Evolutionary conservation across 2,797 vertebrate genomes (phyloP), one percentile per base, ranked within the genome.

Genomic region (Carcharodon carcharias): DNA sequence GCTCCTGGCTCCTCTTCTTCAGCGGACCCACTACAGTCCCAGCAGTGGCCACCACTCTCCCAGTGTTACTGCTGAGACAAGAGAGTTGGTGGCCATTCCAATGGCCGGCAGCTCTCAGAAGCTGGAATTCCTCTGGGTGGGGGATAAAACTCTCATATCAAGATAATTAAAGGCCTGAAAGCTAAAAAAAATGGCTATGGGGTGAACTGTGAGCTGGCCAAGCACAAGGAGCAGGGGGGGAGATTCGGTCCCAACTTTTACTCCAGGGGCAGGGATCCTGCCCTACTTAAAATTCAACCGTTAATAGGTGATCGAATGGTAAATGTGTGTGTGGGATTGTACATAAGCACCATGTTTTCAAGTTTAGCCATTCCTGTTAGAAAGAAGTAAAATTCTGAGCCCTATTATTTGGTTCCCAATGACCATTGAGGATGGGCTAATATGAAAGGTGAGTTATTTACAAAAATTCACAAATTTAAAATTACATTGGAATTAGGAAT

Each of bases 231-330:
- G 45, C 45, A 50, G n/a, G 45, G 45, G 45, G 1, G 45, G 11
- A 77, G 71, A 31, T 71, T 8, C 9, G 31, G 26, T 11, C 5
- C 8, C 8, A 2, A 73, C 31, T 28, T 28, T 71, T 71, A 71
- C 0, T 23, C 69, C 1, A 31, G 2, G 2, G 28, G 1, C 31
- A 31, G 35, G 31, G 26, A 31, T 1, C 7, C 31, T 1, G 1
- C 69, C 31, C 28, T n/a, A 2, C 14, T 6, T 77, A 28, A 77
- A 77, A 77, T 77, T 11, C 35, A 77, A 9, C 8, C 71, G 2
- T 77, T 77, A 61, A 35, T 16, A 61, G 35, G 45, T 85, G 82
- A 85, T 45, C 23, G 82, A 85, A 91, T 11, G 35, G 56, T 35
- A 58, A 89, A 89, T 16, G 50, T 88, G 54, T 89, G 65, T 3